Percentiles rank a stretch among this genome's conserved stretches.
Evolutionary conservation across 2,888 invertebrate genomes (phyloP).

Genomic region (Melanargia galathea): DNA sequence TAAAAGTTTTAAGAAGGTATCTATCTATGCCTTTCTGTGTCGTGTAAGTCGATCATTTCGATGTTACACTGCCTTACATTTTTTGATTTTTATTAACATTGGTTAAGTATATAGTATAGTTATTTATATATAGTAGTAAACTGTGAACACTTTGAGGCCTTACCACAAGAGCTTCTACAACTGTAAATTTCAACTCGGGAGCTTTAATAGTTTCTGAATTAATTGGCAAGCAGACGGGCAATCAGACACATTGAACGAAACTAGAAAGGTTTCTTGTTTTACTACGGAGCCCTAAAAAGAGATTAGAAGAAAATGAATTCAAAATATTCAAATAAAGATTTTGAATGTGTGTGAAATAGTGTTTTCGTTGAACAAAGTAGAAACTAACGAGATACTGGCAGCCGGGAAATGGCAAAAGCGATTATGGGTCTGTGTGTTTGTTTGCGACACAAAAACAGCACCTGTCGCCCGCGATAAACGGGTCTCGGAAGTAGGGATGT

Average conservation of each 20-base stretch:
- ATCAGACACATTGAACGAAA: too few relatives aligned
- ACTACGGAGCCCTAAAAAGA: too few relatives aligned
- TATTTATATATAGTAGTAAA: too few relatives aligned
- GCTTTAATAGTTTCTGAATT: too few relatives aligned
- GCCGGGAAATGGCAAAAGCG: constrained; percentile 26
- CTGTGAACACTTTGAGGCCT: too few relatives aligned
- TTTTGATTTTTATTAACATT: not conserved
- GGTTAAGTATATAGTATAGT: not conserved
- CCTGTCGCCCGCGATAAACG: constrained; percentile 34
- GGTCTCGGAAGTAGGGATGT: constrained; percentile 22
- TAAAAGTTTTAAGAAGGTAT: not conserved
- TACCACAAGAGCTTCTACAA: too few relatives aligned
- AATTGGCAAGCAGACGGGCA: too few relatives aligned
- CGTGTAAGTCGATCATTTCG: not conserved
- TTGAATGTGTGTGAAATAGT: too few relatives aligned
- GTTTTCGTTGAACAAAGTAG: constrained; percentile 19
- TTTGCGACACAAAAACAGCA: constrained; percentile 32
- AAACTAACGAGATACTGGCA: constrained; percentile 16
- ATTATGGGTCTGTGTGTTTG: constrained; percentile 24
- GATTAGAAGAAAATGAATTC: not conserved
- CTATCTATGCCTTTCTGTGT: not conserved
- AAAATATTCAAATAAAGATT: not conserved
- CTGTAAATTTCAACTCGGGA: too few relatives aligned
- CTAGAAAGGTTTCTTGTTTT: too few relatives aligned
- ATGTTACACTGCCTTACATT: not conserved